Conservation (phyloP, 2,888 invertebrate genomes). For the Rambutsinella grinnellia region DNA sequence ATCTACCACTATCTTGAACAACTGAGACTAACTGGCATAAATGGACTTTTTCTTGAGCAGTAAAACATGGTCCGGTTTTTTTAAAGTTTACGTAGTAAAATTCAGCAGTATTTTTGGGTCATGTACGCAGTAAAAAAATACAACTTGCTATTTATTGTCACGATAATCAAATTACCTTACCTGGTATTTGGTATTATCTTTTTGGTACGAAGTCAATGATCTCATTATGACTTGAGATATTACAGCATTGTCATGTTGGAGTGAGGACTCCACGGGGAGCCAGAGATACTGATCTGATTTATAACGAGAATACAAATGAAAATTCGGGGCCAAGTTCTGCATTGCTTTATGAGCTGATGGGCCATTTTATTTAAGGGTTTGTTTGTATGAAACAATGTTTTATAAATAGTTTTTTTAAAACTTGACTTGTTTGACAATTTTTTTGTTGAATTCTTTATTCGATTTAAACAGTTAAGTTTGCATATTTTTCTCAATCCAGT, state of each 20-base stretch:
- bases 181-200: background rate
- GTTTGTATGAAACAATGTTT: no score
- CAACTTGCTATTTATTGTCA: background rate
- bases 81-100: no score
- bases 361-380: no score
- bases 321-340: no score
- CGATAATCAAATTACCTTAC: background rate
- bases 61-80: conserved; percentile 22
- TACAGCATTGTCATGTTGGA: background rate
- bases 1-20: conserved; percentile 12
- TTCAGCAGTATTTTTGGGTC: background rate
- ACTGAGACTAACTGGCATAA: conserved; percentile 22
- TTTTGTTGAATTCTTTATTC: no score
- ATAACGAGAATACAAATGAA: no score
- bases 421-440: no score
- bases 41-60: background rate
- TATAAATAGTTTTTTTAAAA: no score
- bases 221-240: background rate
- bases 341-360: no score
- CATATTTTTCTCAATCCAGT: conserved; percentile 4
- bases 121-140: background rate
- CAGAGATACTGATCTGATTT: conserved; percentile 34
- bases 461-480: no score
- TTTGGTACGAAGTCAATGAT: conserved; percentile 8
- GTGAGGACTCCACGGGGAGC: conserved; percentile 20